Conservation (phyloP, 2,113 vertebrate species). For the Aspidoscelis tigris region DNA sequence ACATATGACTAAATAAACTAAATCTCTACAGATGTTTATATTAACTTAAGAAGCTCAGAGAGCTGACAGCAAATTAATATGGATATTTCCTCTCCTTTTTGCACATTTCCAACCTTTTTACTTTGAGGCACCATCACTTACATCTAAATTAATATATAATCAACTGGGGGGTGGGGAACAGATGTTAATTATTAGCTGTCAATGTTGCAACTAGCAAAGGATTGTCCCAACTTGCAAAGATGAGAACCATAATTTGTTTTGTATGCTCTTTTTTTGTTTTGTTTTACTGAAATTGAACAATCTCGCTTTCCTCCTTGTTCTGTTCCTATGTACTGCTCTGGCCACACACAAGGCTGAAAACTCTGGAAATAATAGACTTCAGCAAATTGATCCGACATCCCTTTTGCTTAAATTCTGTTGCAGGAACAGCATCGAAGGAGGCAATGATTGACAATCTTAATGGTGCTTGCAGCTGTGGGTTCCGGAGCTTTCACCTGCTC, state of each 20-base stretch:
- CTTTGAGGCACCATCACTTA: not conserved
- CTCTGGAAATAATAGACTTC: not conserved
- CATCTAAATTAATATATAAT: slow-evolving; percentile 5
- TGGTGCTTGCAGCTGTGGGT: not conserved
- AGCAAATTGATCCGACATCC: not conserved
- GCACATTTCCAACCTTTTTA: not conserved
- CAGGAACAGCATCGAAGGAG: not conserved
- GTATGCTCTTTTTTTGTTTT: not conserved
- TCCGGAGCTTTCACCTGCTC: not conserved
- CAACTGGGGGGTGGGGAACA: not conserved
- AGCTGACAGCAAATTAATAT: not conserved
- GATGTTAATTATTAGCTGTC: not conserved
- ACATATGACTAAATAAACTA: not conserved
- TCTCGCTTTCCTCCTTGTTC: not conserved
- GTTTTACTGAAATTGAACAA: not conserved
- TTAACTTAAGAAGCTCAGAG: not conserved
- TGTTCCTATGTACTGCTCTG: not conserved
- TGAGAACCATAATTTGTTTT: not conserved
- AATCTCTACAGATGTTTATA: not conserved
- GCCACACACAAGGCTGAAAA: not conserved
- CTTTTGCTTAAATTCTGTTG: not conserved
- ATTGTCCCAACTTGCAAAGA: not conserved
- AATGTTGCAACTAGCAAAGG: not conserved
- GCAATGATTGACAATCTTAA: not conserved
- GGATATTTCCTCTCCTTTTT: not conserved